Base-by-base conservation (phyloP, 2,797 vertebrate genomes). In the Galago senegalensis region DNA sequence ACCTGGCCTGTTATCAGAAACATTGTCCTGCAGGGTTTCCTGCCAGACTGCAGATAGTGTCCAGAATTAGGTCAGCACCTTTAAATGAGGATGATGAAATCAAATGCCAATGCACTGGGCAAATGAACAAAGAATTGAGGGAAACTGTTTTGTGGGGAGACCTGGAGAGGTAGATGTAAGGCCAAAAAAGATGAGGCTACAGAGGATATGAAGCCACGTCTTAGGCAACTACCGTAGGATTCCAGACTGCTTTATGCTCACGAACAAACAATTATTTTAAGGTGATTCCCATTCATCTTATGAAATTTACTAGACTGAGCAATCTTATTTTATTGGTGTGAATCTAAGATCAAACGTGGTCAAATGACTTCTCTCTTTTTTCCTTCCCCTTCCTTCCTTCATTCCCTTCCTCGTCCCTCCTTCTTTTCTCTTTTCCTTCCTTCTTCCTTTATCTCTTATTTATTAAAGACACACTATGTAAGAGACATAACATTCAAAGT, bases 101-200 rank as follows among this genome's bases (percentile, higher is more conserved):
- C 2, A 34, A 61, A 3, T 27, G 37, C 17, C 18, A 7, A 7
- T n/a, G 37, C 10, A 0, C 29, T 1, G 13, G 5, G 34, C 53
- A 58, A 77, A 67, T 16, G 10, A n/a, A 2, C 25, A 63, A 53
- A 46, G 7, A 75, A 17, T 11, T 6, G 37, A 80, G 6, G 14
- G 10, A n/a, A 61, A 20, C 58, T 77, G 67, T 49, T 25, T 83
- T 1, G 7, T 20, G 12, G 63, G 58, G 82, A 65, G 6, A 56
- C 13, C 18, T 1, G 5, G 75, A 81, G 23, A 69, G 2, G 8
- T 4, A 5, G 31, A 23, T 31, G 1, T 7, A 7, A 85, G 29
- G 12, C 6, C 70, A 86, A 20, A n/a, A 34, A 56, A 0, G 2
- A 73, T 10, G 60, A 87, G 20, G 21, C 2, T 81, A 25, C n/a